Conservation (phyloP, 2,113 vertebrate genomes). For the Labeo rohita region DNA sequence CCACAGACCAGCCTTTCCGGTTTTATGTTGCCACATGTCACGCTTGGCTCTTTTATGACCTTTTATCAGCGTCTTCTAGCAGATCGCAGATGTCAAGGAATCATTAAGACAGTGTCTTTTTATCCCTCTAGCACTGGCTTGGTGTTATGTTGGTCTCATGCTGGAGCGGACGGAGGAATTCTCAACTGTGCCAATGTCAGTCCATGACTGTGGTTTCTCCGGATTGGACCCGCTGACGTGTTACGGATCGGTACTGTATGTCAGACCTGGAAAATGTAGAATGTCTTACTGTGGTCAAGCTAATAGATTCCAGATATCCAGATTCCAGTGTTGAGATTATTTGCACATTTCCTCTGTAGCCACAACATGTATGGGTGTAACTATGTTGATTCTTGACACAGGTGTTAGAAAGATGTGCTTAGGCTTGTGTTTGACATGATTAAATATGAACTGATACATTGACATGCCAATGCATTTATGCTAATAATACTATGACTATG, state of each 20-base stretch:
- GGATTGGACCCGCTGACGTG: constrained; percentile 78
- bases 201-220: constrained; percentile 84
- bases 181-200: constrained; percentile 74
- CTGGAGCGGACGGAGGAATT: constrained; percentile 82
- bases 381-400: constrained; percentile 3
- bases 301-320: background rate
- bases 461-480: background rate
- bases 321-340: background rate
- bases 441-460: background rate
- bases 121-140: constrained; percentile 74
- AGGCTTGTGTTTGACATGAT: background rate
- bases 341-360: background rate
- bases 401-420: background rate
- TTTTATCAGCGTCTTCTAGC: background rate
- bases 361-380: background rate
- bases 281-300: background rate
- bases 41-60: background rate
- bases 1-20: constrained; percentile 21
- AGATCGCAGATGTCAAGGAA: background rate
- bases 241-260: constrained; percentile 77
- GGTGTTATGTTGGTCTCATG: constrained; percentile 84
- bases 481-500: background rate
- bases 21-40: background rate
- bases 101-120: background rate
- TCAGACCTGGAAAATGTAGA: background rate